Conservation (phyloP, 1,140 invertebrate species). For the Trissolcus basalis region DNA sequence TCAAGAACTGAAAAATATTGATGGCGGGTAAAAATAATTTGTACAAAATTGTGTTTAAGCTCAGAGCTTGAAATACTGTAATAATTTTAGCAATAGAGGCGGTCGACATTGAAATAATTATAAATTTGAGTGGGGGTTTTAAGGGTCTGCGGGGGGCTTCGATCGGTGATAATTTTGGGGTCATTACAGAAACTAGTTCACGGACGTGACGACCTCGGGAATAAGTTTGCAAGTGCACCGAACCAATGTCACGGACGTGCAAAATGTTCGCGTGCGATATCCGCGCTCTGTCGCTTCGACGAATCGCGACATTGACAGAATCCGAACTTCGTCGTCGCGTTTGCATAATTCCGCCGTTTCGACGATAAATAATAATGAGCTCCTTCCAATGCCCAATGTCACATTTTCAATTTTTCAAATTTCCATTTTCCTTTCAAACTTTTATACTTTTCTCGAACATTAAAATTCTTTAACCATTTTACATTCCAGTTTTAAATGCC, state of each 20-base stretch:
- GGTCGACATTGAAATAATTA: background rate
- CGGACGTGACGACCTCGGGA: slow-evolving; percentile 33
- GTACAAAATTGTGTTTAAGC: too few species aligned
- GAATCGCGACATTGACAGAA: slow-evolving; percentile 17
- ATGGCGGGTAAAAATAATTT: too few species aligned
- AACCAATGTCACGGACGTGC: slow-evolving; percentile 40
- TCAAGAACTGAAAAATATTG: too few species aligned
- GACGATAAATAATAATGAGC: slow-evolving; percentile 6
- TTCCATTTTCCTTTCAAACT: too few species aligned
- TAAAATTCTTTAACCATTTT: too few species aligned
- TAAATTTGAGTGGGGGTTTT: background rate
- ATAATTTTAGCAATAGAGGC: background rate
- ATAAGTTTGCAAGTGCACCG: slow-evolving; percentile 36
- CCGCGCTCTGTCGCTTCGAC: slow-evolving; percentile 6
- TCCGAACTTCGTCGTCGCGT: slow-evolving; percentile 2
- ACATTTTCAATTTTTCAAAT: too few species aligned
- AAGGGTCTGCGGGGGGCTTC: slow-evolving; percentile 10
- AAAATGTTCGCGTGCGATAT: slow-evolving; percentile 27
- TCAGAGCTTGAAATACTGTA: too few species aligned
- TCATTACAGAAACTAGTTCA: slow-evolving; percentile 39
- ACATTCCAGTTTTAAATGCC: too few species aligned
- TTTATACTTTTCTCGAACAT: too few species aligned
- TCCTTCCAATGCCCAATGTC: background rate
- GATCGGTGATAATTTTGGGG: slow-evolving; percentile 14
- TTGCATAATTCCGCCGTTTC: slow-evolving; percentile 7